These are phyloP conservation scores for Macroteleia sp. DNA, from an alignment of 2,888 invertebrate genomes.

Conservation along the genomic window DNA sequence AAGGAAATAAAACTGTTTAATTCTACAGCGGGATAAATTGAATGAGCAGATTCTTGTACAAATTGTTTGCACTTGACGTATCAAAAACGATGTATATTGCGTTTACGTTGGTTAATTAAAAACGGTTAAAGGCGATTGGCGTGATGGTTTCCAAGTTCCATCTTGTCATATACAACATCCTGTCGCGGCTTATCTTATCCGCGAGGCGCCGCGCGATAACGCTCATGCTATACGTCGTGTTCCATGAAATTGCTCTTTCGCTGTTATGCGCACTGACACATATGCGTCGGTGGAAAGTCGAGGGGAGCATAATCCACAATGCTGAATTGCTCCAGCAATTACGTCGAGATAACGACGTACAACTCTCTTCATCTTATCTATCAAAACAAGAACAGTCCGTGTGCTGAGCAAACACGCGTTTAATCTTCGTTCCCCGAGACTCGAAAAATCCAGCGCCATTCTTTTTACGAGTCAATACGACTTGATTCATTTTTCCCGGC, in stretches of 20 bases:
- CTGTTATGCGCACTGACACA: constrained; percentile 53
- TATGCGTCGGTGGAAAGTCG: constrained; percentile 40
- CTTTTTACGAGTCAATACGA: too few species aligned
- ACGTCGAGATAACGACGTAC: constrained; percentile 54
- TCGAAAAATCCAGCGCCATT: too few species aligned
- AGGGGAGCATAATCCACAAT: constrained; percentile 54
- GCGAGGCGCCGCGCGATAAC: constrained; percentile 61
- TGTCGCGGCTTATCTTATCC: constrained; percentile 73
- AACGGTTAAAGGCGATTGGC: constrained; percentile 23
- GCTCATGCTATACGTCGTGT: constrained; percentile 68
- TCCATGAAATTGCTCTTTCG: constrained; percentile 72
- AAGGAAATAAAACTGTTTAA: too few species aligned
- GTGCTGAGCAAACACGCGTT: constrained; percentile 39
- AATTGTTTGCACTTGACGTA: too few species aligned
- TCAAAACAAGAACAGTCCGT: constrained; percentile 33
- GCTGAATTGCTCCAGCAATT: constrained; percentile 53
- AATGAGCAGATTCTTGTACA: too few species aligned
- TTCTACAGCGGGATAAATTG: too few species aligned
- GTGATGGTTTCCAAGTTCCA: constrained; percentile 33
- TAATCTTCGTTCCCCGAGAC: too few species aligned
- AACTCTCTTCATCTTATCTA: constrained; percentile 56
- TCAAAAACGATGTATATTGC: too few species aligned
- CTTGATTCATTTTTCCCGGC: constrained; percentile 39
- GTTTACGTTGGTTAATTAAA: constrained; percentile 22
- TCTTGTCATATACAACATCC: constrained; percentile 64